These are phyloP conservation scores for Lophius americanus DNA, from an alignment of 2,797 vertebrate genomes.

Conservation along the genomic window DNA sequence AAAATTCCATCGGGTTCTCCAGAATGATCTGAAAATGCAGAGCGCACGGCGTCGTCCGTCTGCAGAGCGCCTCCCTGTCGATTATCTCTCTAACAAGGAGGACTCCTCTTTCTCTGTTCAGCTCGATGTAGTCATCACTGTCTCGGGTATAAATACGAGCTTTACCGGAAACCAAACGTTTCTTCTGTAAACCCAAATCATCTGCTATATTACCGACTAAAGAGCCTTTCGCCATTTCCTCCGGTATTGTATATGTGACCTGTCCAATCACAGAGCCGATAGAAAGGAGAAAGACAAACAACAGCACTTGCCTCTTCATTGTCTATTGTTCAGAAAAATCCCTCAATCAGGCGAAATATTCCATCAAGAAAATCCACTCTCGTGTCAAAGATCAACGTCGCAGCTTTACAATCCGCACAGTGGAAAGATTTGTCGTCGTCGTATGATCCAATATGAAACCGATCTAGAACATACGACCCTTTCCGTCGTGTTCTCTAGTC, in stretches of 20 bases:
- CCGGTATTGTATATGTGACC: slow-evolving; percentile 86
- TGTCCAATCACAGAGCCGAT: slow-evolving; percentile 68
- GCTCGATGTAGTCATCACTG: slow-evolving; percentile 76
- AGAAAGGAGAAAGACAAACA: slow-evolving; percentile 75
- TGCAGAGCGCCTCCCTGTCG: slow-evolving; percentile 81
- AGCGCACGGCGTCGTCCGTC: slow-evolving; percentile 70
- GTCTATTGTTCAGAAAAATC: slow-evolving; percentile 44
- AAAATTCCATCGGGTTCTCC: slow-evolving; percentile 77
- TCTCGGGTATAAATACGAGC: slow-evolving; percentile 56
- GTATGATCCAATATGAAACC: too few species aligned
- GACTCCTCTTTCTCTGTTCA: slow-evolving; percentile 79
- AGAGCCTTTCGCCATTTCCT: slow-evolving; percentile 84
- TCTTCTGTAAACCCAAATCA: slow-evolving; percentile 70
- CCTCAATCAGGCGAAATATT: background rate
- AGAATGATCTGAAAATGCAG: slow-evolving; percentile 71
- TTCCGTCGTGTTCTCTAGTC: slow-evolving; percentile 1
- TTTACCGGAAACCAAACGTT: slow-evolving; percentile 59
- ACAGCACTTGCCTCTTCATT: slow-evolving; percentile 79
- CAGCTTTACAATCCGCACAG: too few species aligned
- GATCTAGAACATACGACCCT: too few species aligned
- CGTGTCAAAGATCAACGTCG: background rate
- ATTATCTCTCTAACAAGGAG: slow-evolving; percentile 83
- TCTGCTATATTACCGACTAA: slow-evolving; percentile 67
- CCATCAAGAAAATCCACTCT: too few species aligned
- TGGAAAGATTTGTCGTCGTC: too few species aligned